A percentile compares a stretch with the other conserved stretches of the same genome.
phyloP scores from a whole-genome alignment of 2,113 vertebrate species.

The Crotophaga sulcirostris region DNA sequence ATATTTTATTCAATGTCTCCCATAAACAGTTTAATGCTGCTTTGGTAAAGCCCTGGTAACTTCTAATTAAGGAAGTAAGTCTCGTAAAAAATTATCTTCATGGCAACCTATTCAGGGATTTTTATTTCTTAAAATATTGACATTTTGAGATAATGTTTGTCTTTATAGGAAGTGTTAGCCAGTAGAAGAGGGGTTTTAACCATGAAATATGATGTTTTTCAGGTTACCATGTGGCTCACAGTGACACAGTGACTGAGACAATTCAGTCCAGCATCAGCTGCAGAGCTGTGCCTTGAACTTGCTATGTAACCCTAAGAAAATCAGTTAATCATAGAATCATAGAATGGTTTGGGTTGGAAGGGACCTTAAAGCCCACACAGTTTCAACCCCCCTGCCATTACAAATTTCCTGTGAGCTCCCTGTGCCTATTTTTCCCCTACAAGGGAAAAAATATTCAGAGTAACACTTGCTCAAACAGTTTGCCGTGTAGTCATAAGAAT shows the following conservation, averaged over 20 bases:
- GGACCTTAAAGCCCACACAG: too few species aligned
- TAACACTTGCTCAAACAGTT: neutral
- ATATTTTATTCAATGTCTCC: neutral
- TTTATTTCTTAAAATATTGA: constrained; percentile 13
- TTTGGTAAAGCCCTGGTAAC: neutral
- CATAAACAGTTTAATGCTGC: neutral
- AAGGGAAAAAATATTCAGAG: neutral
- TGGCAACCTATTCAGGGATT: neutral
- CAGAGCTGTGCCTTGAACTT: neutral
- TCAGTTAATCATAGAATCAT: neutral
- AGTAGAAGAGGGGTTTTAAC: neutral
- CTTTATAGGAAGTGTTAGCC: neutral
- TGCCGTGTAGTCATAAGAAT: neutral
- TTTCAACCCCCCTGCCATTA: too few species aligned
- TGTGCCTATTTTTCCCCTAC: neutral
- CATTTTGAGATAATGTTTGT: neutral
- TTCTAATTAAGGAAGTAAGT: neutral
- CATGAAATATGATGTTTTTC: neutral
- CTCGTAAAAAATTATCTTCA: neutral
- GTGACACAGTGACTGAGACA: neutral
- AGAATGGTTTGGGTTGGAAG: too few species aligned
- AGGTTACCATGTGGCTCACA: neutral
- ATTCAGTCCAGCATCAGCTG: neutral
- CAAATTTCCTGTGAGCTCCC: too few species aligned
- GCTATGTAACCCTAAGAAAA: neutral